phyloP scores from a whole-genome alignment of 1,140 invertebrate genomes.

The Cyphomyrmex costatus region DNA sequence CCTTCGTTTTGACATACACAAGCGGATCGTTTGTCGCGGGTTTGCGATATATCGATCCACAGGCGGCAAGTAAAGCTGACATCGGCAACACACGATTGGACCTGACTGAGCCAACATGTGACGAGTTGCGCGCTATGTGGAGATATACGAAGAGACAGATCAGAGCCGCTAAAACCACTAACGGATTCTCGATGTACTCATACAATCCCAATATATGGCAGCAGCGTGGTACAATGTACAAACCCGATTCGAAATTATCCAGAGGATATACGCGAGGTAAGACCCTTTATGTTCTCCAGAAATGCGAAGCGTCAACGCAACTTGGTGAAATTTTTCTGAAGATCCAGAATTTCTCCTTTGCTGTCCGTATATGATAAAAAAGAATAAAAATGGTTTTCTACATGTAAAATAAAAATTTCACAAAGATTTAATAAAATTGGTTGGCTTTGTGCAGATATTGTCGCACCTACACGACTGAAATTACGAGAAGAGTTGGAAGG shows the following conservation, averaged over 20 bases:
- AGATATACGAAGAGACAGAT: constrained; percentile 95
- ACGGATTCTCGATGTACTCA: constrained; percentile 84
- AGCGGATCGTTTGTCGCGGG: constrained; percentile 77
- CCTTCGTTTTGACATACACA: constrained; percentile 78
- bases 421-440: neutral
- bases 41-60: constrained; percentile 78
- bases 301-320: neutral
- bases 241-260: constrained; percentile 81
- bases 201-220: constrained; percentile 94
- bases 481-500: constrained; percentile 40
- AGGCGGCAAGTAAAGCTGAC: constrained; percentile 73
- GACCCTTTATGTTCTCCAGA: neutral
- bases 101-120: constrained; percentile 92
- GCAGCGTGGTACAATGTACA: too few species aligned
- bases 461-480: constrained; percentile 36
- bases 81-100: constrained; percentile 73
- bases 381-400: constrained; percentile 13
- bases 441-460: constrained; percentile 24
- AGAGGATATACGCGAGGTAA: constrained; percentile 81
- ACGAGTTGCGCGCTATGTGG: constrained; percentile 96
- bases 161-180: constrained; percentile 91
- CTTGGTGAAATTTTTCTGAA: neutral
- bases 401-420: neutral
- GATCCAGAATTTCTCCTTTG: neutral
- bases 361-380: neutral